A percentile compares a stretch with the other conserved stretches of the same genome.
Evolutionary conservation across 2,797 vertebrate species (phyloP).

Genomic region (Tragelaphus eurycerus): DNA sequence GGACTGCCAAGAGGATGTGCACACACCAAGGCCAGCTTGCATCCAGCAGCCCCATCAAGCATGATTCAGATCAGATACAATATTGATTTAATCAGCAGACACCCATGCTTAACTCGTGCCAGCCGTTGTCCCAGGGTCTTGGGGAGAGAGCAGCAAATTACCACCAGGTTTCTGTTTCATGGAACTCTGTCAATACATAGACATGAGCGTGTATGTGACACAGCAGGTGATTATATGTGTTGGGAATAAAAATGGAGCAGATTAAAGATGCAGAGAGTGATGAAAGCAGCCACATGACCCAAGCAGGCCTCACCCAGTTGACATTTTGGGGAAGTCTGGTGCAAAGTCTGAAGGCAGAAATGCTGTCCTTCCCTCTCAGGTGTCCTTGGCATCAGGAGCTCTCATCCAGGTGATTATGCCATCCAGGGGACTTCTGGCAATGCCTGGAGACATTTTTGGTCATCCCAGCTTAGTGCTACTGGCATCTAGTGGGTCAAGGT

Average conservation of each 20-base stretch:
- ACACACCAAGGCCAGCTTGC: fast-evolving
- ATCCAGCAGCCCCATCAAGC: not conserved
- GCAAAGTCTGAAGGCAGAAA: not conserved
- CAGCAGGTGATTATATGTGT: fast-evolving
- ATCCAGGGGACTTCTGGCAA: not conserved
- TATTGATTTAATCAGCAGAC: not conserved
- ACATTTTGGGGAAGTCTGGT: not conserved
- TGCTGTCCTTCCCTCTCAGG: not conserved
- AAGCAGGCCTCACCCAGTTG: not conserved
- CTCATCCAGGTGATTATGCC: not conserved
- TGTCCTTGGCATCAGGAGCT: too few species aligned
- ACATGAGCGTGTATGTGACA: not conserved
- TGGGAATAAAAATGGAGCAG: not conserved
- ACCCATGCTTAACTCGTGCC: fast-evolving
- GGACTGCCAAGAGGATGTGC: fast-evolving
- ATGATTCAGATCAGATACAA: not conserved
- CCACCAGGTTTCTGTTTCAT: not conserved
- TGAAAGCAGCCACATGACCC: fast-evolving
- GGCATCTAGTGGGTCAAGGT: not conserved
- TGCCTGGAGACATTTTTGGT: not conserved
- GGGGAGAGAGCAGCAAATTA: not conserved
- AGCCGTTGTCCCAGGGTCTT: not conserved
- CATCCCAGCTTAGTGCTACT: not conserved
- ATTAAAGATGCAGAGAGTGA: not conserved
- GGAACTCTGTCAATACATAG: not conserved